A percentile compares a stretch with the other conserved stretches of the same genome.
phyloP scores from a whole-genome alignment of 2,113 vertebrate genomes.

The Tyrannus savana region DNA sequence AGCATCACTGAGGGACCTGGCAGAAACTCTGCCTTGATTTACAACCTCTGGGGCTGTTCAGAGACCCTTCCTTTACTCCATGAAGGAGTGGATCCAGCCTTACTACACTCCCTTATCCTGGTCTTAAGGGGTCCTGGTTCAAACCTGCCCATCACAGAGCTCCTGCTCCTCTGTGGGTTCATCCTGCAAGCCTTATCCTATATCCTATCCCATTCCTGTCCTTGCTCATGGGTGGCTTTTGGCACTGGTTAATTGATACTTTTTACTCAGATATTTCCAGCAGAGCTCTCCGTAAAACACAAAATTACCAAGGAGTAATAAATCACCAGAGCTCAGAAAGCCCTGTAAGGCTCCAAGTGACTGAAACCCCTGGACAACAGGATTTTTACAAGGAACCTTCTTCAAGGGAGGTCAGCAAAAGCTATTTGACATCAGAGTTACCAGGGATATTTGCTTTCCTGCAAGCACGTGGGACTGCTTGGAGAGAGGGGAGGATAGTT shows the following conservation, averaged over 20 bases:
- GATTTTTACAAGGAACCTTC: slow-evolving; percentile 12
- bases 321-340: background rate
- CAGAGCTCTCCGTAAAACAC: background rate
- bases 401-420: background rate
- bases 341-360: background rate
- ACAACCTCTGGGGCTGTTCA: background rate
- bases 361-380: background rate
- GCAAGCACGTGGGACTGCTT: rapidly evolving
- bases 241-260: background rate
- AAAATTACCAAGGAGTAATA: background rate
- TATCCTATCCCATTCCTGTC: background rate
- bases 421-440: background rate
- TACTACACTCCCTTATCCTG: background rate
- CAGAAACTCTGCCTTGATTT: background rate
- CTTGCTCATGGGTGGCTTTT: background rate
- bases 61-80: background rate
- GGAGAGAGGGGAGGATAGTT: background rate
- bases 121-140: background rate
- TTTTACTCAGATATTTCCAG: background rate
- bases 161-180: background rate
- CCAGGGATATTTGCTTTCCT: background rate
- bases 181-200: background rate
- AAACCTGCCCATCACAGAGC: background rate
- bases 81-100: background rate
- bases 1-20: background rate